phyloP scores from a whole-genome alignment of 2,797 vertebrate genomes.

The Coilia nasus region DNA sequence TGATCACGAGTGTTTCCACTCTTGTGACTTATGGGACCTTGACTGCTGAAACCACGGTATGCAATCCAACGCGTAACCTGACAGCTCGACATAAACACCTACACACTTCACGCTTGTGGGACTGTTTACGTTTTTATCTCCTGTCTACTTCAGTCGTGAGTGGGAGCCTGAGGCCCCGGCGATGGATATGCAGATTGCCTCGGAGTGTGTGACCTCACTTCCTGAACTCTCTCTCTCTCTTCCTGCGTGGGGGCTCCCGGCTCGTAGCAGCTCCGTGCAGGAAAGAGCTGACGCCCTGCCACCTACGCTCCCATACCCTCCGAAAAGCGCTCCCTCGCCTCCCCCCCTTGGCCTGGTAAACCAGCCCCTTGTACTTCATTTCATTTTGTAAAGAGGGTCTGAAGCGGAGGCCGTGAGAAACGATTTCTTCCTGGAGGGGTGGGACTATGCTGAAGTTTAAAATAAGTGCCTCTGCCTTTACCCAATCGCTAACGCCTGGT shows the following conservation, averaged over 20 bases:
- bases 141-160: neutral
- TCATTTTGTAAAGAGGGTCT: too few relatives aligned
- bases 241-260: neutral
- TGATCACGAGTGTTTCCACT: neutral
- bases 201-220: conserved; percentile 1
- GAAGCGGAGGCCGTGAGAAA: too few relatives aligned
- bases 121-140: neutral
- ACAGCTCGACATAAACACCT: neutral
- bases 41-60: neutral
- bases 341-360: too few relatives aligned
- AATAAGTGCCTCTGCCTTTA: too few relatives aligned
- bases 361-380: too few relatives aligned
- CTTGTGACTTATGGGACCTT: neutral
- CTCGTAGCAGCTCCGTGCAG: neutral
- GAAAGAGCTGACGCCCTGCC: neutral
- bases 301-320: neutral
- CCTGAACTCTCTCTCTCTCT: neutral
- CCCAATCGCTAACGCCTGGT: too few relatives aligned
- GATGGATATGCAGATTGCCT: neutral
- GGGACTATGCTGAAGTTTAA: too few relatives aligned
- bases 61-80: neutral
- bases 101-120: neutral
- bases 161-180: neutral
- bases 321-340: too few relatives aligned
- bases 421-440: too few relatives aligned